A percentile compares a stretch with the other conserved stretches of the same genome.
Conservation (phyloP, 1,140 invertebrate species). For the Pentalonia nigronervosa region DNA sequence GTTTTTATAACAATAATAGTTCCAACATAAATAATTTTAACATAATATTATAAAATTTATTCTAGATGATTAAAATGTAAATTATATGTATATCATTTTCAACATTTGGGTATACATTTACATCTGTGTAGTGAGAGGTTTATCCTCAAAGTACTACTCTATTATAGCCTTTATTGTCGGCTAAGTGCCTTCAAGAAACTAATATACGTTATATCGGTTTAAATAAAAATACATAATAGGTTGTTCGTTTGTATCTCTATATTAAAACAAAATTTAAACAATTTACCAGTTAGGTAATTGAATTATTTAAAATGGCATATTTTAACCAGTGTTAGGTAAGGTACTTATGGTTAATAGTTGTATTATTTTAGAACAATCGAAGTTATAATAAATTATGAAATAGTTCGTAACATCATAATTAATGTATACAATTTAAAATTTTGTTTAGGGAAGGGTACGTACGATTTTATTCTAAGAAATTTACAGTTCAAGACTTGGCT, state of each 20-base stretch:
- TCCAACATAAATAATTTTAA: neutral
- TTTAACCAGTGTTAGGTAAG: neutral
- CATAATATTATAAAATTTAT: neutral
- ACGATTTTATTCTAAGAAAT: conserved; percentile 26
- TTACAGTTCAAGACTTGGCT: neutral
- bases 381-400: neutral
- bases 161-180: neutral
- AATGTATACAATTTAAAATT: neutral
- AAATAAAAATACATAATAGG: neutral
- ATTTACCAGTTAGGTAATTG: neutral
- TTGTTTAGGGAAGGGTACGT: conserved; percentile 27
- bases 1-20: neutral
- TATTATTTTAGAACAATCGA: neutral
- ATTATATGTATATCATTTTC: neutral
- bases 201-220: neutral
- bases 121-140: neutral
- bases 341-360: neutral
- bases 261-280: neutral
- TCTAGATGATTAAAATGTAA: neutral
- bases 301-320: neutral
- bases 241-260: neutral
- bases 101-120: neutral
- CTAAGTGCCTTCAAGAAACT: conserved; percentile 9
- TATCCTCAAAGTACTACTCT: neutral
- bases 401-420: neutral